These are phyloP conservation scores for Drosophila sp. DNA, from an alignment of 1,140 invertebrate genomes.

Conservation along the genomic window DNA sequence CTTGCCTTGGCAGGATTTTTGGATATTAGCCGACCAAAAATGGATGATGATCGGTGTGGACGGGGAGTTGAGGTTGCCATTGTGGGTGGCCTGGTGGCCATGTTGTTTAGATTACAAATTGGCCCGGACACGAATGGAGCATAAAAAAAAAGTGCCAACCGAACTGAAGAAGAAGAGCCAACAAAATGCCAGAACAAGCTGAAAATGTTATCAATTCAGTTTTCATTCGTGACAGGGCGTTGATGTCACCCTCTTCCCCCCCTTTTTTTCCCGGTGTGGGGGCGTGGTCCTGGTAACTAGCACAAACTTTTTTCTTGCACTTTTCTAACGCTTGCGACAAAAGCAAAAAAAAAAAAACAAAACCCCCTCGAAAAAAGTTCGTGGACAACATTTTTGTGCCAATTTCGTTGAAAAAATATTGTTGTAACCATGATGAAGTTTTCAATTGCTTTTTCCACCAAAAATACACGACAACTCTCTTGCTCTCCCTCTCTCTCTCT, in stretches of 20 bases:
- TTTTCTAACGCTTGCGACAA: constrained; percentile 58
- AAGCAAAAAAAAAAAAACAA: background rate
- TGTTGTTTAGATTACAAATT: constrained; percentile 81
- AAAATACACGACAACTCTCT: constrained; percentile 50
- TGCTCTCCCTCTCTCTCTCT: background rate
- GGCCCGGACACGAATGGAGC: constrained; percentile 37
- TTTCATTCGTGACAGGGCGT: constrained; percentile 63
- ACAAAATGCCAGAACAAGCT: constrained; percentile 55
- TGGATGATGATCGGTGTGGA: constrained; percentile 1
- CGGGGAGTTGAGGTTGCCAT: constrained; percentile 2
- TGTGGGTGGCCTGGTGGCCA: constrained; percentile 39
- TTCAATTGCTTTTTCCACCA: constrained; percentile 72
- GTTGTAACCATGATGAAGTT: constrained; percentile 79
- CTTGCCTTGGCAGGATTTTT: constrained; percentile 56
- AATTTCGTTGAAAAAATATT: constrained; percentile 80
- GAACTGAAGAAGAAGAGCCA: background rate
- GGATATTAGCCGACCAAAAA: constrained; percentile 45
- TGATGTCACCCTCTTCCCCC: constrained; percentile 15
- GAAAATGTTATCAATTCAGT: constrained; percentile 78
- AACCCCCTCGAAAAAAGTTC: constrained; percentile 47
- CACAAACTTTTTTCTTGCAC: constrained; percentile 48
- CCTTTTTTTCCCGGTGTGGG: constrained; percentile 11
- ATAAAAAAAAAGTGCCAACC: constrained; percentile 18
- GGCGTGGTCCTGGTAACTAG: constrained; percentile 57
- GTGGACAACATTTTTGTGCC: constrained; percentile 80